phyloP scores from a whole-genome alignment of 2,113 vertebrate genomes.

The Otus sunia region DNA sequence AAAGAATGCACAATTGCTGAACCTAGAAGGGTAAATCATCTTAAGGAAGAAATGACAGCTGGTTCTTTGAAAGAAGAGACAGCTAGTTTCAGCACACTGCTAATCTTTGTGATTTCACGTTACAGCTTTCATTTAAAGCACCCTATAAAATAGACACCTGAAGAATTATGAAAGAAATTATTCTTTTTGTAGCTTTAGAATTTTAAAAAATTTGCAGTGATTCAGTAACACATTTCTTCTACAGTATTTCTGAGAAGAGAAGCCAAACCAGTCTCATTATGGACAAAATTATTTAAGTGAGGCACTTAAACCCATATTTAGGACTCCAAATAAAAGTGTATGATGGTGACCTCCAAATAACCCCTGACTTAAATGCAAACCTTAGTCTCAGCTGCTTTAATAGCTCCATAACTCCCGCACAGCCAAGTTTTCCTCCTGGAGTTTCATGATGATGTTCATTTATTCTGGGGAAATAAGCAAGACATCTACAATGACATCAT shows the following conservation, averaged over 20 bases:
- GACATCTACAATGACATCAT: slow-evolving; percentile 33
- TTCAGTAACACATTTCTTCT: background rate
- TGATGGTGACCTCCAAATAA: slow-evolving; percentile 35
- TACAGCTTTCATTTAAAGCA: background rate
- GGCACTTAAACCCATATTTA: background rate
- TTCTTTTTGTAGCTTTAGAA: background rate
- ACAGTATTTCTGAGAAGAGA: background rate
- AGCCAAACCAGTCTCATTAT: background rate
- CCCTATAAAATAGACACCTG: background rate
- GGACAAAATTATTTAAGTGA: background rate
- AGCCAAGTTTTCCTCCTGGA: slow-evolving; percentile 37
- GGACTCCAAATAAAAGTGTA: background rate
- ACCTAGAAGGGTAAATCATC: background rate
- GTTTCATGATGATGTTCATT: slow-evolving; percentile 49
- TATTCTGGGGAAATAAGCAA: slow-evolving; percentile 39
- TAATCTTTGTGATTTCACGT: background rate
- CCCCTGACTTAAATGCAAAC: slow-evolving; percentile 19
- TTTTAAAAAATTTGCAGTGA: background rate
- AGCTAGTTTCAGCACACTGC: background rate
- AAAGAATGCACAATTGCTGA: background rate
- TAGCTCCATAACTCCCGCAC: slow-evolving; percentile 4
- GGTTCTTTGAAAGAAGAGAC: background rate
- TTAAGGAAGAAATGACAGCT: background rate
- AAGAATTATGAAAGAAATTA: background rate
- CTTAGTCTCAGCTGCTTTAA: slow-evolving; percentile 33